A percentile compares a stretch with the other conserved stretches of the same genome.
phyloP scores from a whole-genome alignment of 2,113 vertebrate species.

The Aepyceros melampus region DNA sequence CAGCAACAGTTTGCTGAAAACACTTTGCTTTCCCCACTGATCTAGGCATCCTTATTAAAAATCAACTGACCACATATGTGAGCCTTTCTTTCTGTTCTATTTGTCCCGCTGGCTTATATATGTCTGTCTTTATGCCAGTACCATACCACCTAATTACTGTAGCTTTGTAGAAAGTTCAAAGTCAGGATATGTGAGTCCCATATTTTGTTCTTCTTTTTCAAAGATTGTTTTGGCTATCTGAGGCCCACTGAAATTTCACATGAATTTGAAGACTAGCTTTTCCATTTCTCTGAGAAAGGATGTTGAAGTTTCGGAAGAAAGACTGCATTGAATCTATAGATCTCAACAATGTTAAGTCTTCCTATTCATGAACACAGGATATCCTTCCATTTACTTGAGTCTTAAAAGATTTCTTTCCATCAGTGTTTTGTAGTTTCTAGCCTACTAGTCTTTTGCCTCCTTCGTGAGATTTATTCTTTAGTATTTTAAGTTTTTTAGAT shows the following conservation, averaged over 20 bases:
- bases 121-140: not conserved
- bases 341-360: not conserved
- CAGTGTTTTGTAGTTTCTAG: not conserved
- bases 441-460: not conserved
- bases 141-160: not conserved
- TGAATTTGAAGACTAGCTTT: not conserved
- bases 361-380: not conserved
- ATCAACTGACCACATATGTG: not conserved
- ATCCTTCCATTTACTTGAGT: not conserved
- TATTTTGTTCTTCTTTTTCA: not conserved
- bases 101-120: not conserved
- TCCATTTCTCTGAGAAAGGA: not conserved
- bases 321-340: not conserved
- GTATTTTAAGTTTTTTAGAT: not conserved
- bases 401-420: not conserved
- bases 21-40: not conserved
- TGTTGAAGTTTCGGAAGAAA: not conserved
- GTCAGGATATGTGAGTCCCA: not conserved
- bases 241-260: not conserved
- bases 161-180: not conserved
- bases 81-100: not conserved
- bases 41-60: not conserved
- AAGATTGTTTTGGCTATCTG: not conserved
- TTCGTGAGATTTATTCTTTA: not conserved
- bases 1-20: not conserved